Percentiles rank a stretch among this genome's conserved stretches.
Conservation (phyloP, 2,113 vertebrate genomes). For the Amazona guildingii region DNA sequence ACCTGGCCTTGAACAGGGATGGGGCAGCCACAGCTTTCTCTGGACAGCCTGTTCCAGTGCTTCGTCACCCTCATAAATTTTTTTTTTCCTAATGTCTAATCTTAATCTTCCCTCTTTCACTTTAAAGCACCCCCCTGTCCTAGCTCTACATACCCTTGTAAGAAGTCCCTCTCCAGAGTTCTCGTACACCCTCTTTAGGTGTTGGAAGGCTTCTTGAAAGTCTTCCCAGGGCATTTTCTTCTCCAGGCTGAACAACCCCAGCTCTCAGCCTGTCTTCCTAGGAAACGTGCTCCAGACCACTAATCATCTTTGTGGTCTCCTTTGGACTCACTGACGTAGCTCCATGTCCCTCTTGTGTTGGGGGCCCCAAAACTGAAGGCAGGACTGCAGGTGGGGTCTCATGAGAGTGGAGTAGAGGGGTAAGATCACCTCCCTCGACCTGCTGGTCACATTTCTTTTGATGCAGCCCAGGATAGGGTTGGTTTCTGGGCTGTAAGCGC, state of each 20-base stretch:
- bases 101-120: not conserved
- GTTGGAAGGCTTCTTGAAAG: not conserved
- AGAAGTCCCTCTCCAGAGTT: not conserved
- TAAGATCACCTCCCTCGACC: not conserved
- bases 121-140: not conserved
- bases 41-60: not conserved
- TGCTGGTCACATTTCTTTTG: not conserved
- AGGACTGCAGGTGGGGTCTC: not conserved
- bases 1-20: not conserved
- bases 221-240: not conserved
- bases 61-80: not conserved
- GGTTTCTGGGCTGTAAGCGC: not conserved
- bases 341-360: not conserved
- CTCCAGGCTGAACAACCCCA: not conserved
- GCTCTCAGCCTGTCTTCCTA: not conserved
- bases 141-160: not conserved
- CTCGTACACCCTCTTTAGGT: not conserved
- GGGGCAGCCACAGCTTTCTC: too few species aligned
- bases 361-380: not conserved
- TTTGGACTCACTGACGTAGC: not conserved
- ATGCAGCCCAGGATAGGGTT: not conserved
- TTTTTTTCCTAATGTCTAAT: not conserved
- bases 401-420: not conserved
- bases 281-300: not conserved
- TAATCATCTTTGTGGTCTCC: not conserved